Base-by-base conservation (phyloP, 30 jellyfish, hydroid and myxozoan genomes). In the Hydractinia symbiolongicarpus region DNA sequence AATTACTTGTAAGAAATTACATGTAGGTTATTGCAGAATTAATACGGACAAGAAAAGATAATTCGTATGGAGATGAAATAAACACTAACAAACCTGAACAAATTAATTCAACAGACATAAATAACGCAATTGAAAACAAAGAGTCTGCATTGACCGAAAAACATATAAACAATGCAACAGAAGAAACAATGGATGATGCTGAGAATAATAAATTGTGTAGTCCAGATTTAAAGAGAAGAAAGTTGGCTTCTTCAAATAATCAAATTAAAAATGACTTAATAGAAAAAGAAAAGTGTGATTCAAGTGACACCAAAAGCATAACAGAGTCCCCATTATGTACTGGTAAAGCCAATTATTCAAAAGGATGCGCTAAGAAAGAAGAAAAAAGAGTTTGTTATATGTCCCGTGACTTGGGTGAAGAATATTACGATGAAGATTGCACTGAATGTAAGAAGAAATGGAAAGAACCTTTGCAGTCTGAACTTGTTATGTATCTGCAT, bases 401-500 rank as follows among this genome's bases (percentile, higher is more conserved):
- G 11, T 61, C 87, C 4, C 40, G 30, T 21, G 83, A 79, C 50
- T 20, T 79, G 30, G 87, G 87, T 61, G 82, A 60, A 69, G 69
- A 79, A 21, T 79, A 79, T 49, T 83, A 13, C 86, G 96, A 92
- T 67, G 84, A 86, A 11, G 88, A 74, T 52, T 92, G 98, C 67
- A 56, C 96, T 16, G 98, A 92, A 5, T 92, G 98, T 79, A 72
- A 66, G 40, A 73, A 86, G 70, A 83, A 81, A 6, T 82, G 96
- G 84, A 89, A 89, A 81, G 89, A 78, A 55, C 96, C 96, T n/a
- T 50, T 10, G 9, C 73, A 82, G 11, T 67, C 21, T 72, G 98
- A 92, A 20, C 94, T 92, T 6, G 88, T 84, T 50, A 92, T 92
- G 94, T 92, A 74, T 83, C 71, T 92, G 70, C 98, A 92, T 81